phyloP scores from a whole-genome alignment of 1,140 invertebrate genomes.

The Heterodera schachtii region DNA sequence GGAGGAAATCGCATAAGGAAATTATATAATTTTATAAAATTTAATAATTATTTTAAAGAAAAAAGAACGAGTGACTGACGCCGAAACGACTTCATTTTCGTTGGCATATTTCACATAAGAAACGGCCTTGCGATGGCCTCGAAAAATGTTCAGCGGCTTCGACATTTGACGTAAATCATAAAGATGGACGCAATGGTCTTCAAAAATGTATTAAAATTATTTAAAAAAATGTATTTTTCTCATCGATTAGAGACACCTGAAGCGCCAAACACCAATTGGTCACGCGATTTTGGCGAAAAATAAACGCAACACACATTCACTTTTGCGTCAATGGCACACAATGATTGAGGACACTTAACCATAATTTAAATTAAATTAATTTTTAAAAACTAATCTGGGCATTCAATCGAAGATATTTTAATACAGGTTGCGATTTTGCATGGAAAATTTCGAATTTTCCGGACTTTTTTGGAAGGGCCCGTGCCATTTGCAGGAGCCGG shows the following conservation, averaged over 20 bases:
- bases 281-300: slow-evolving; percentile 85
- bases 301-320: slow-evolving; percentile 95
- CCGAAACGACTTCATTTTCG: slow-evolving; percentile 84
- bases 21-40: slow-evolving; percentile 14
- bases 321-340: slow-evolving; percentile 83
- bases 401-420: too few species aligned
- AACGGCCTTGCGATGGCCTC: slow-evolving; percentile 90
- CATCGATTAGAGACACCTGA: background rate
- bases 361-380: background rate
- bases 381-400: too few species aligned
- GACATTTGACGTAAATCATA: slow-evolving; percentile 87
- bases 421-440: too few species aligned
- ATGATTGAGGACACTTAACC: slow-evolving; percentile 75
- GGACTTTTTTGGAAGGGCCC: too few species aligned
- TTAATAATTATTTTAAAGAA: background rate
- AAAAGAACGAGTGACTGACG: slow-evolving; percentile 67
- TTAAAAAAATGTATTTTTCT: background rate
- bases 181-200: slow-evolving; percentile 93
- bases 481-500: too few species aligned
- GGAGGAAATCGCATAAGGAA: too few species aligned
- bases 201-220: slow-evolving; percentile 33
- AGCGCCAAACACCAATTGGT: slow-evolving; percentile 68
- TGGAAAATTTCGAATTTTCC: too few species aligned
- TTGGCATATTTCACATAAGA: slow-evolving; percentile 94
- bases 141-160: slow-evolving; percentile 80